Base-by-base conservation (phyloP, 2,888 invertebrate species). In the Agonopterix arenella region DNA sequence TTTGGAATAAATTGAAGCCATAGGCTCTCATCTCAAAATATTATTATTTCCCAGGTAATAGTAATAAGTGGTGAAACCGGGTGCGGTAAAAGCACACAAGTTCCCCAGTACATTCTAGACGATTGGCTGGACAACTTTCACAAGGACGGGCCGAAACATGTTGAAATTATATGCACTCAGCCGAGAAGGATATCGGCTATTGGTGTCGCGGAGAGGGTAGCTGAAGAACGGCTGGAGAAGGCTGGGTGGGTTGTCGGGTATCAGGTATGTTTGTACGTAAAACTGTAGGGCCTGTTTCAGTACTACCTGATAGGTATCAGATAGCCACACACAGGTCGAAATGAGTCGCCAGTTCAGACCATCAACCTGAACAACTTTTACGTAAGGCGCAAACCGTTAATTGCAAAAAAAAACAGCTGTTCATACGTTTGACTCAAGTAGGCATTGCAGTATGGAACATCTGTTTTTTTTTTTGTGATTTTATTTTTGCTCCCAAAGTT, bases 71-170 rank as follows among this genome's bases (percentile, higher is more conserved):
- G 96, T 2, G 95, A 95, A 73, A 96, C 96, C 1, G 96, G 96
- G 0, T 96, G 95, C 63, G 96, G 95, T 46, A 96, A 96, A 77
- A 94, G 94, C 68, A 95, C 95, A 0, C 94, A 98, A 92, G 94
- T 98, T n/a, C 97, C 98, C 0, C 98, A 98, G 78, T 97, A 95
- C 79, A 93, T 98, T 45, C 76, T 98, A 36, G 98, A 98, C 70
- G 92, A 97, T 53, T 97, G 96, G 93, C 80, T 97, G 47, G 80
- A 89, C 1, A 92, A 92, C 56, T 85, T 84, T 54, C 79, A 90
- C 9, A 84, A 88, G 8, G 75, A 76, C 8, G 88, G 84, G 0
- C 80, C 89, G 9, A 83, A 91, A 8, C 95, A 95, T 54, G 92
- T 96, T 3, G 94, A 97, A 68, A 95, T 98, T 44, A 91, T 98